These are phyloP conservation scores for Rhinogobio ventralis DNA, from an alignment of 2,797 vertebrate genomes.

Conservation along the genomic window DNA sequence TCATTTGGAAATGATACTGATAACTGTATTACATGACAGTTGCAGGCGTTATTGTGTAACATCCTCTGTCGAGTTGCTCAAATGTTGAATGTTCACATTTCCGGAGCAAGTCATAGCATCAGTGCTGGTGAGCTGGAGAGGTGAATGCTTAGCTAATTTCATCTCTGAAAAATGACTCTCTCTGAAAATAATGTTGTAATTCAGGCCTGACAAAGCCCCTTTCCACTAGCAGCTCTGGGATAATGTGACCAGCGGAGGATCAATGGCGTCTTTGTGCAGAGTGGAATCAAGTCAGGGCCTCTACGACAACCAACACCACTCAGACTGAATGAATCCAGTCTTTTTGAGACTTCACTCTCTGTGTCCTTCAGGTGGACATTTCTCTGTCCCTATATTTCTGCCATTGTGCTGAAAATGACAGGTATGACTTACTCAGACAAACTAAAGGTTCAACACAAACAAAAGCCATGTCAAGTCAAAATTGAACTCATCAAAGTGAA, in stretches of 20 bases:
- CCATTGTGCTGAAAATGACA: conserved; percentile 30
- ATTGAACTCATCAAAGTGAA: not conserved
- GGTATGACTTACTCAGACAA: not conserved
- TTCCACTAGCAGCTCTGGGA: conserved; percentile 33
- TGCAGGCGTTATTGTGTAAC: conserved; percentile 2
- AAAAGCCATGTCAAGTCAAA: too few relatives aligned
- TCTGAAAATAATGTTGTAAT: conserved; percentile 50
- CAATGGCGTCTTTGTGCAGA: conserved; percentile 71
- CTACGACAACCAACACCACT: conserved; percentile 40
- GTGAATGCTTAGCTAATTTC: not conserved
- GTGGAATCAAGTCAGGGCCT: conserved; percentile 41
- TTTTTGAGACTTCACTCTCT: conserved; percentile 42
- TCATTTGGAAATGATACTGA: not conserved
- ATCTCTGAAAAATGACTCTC: conserved; percentile 16
- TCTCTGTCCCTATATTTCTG: not conserved
- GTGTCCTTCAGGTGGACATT: conserved; percentile 42
- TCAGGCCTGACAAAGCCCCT: conserved; percentile 43
- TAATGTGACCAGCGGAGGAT: conserved; percentile 58
- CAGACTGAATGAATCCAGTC: conserved; percentile 33
- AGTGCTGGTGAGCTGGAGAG: not conserved
- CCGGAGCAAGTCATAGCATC: not conserved
- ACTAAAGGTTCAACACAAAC: not conserved
- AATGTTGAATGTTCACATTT: not conserved
- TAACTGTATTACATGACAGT: conserved; percentile 8
- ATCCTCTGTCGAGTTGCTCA: conserved; percentile 21